A percentile compares a stretch with the other conserved stretches of the same genome.
Evolutionary conservation across 1,140 invertebrate genomes (phyloP).

Genomic region (Chironomus striatipennis): DNA sequence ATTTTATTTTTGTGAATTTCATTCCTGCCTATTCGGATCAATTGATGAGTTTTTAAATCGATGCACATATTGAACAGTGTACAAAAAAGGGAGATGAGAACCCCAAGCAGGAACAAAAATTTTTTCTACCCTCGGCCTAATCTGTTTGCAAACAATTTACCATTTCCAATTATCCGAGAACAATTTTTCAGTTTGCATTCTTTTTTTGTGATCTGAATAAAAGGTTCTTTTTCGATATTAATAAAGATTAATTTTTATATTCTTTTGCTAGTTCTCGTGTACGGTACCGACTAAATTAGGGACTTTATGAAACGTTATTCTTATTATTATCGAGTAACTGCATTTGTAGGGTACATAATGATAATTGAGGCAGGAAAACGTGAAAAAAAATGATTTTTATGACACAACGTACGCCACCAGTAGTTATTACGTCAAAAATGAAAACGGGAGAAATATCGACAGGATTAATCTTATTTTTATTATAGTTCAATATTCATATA

Average conservation of each 20-base stretch:
- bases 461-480: background rate
- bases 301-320: background rate
- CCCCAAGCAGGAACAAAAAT: background rate
- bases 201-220: too few relatives aligned
- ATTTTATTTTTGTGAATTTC: too few relatives aligned
- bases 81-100: too few relatives aligned
- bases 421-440: background rate
- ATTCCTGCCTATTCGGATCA: too few relatives aligned
- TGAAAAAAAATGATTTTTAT: constrained; percentile 10
- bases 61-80: too few relatives aligned
- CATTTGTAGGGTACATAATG: background rate
- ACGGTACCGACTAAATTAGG: background rate
- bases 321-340: too few relatives aligned
- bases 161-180: background rate
- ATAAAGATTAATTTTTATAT: background rate
- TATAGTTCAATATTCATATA: background rate
- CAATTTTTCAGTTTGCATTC: too few relatives aligned
- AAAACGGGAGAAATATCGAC: background rate
- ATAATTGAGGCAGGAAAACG: background rate
- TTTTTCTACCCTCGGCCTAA: background rate
- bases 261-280: background rate
- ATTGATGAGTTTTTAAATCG: too few relatives aligned
- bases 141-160: constrained; percentile 20
- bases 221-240: too few relatives aligned
- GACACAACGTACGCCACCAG: background rate